Evolutionary conservation across 2,113 vertebrate genomes (phyloP).

Genomic region (Rynchops niger): DNA sequence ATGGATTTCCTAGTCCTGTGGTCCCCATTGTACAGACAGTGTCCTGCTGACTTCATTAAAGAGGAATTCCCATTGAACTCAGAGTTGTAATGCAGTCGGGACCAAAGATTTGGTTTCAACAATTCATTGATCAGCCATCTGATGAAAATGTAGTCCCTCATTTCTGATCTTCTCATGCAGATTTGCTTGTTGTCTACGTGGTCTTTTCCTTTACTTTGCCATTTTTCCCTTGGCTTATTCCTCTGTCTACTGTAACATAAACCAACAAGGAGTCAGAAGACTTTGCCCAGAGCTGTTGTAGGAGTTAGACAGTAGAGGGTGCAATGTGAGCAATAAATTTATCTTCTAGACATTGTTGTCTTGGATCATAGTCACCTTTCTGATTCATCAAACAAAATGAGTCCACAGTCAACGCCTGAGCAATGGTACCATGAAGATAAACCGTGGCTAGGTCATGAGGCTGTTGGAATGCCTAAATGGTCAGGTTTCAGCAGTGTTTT

Average conservation of each 20-base stretch:
- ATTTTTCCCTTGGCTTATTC: neutral
- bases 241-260: neutral
- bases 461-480: neutral
- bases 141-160: neutral
- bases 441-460: neutral
- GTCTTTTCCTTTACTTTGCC: neutral
- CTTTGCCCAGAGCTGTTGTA: neutral
- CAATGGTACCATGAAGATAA: neutral
- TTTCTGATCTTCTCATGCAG: neutral
- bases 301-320: slow-evolving; percentile 72
- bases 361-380: neutral
- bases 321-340: slow-evolving; percentile 60
- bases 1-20: neutral
- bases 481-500: slow-evolving; percentile 20
- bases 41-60: neutral
- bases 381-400: neutral
- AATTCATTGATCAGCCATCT: neutral
- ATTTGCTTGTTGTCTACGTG: neutral
- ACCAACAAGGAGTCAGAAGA: neutral
- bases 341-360: neutral
- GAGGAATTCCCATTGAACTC: neutral
- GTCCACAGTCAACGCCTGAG: neutral
- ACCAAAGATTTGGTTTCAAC: neutral
- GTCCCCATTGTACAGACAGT: neutral
- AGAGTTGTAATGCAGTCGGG: neutral